Percentiles rank a stretch among this genome's conserved stretches.
Evolutionary conservation across 2,797 vertebrate species (phyloP).

Genomic region (Alfaro cultratus): DNA sequence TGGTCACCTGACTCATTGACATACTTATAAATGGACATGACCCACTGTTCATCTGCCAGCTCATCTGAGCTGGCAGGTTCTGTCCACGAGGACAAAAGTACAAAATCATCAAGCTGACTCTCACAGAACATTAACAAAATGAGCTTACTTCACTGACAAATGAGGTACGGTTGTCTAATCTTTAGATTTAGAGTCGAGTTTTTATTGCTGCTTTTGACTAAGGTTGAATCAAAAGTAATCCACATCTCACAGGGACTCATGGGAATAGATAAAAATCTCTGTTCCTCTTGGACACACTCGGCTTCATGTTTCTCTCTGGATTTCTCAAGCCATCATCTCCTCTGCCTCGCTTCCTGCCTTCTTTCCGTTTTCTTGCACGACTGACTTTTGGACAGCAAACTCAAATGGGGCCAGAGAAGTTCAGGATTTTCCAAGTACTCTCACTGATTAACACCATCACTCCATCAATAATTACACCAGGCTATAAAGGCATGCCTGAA

Average conservation of each 20-base stretch:
- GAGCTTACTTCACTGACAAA: constrained; percentile 18
- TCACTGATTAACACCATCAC: constrained; percentile 41
- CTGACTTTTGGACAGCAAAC: constrained; percentile 49
- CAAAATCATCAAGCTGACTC: constrained; percentile 18
- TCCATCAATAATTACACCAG: constrained; percentile 9
- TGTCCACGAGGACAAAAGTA: constrained; percentile 22
- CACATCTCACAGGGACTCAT: constrained; percentile 17
- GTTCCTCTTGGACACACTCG: constrained; percentile 51
- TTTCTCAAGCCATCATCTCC: constrained; percentile 19
- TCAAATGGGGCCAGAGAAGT: constrained; percentile 19
- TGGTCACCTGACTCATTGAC: constrained; percentile 1
- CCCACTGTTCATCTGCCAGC: constrained; percentile 13
- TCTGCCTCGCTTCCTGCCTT: constrained; percentile 38
- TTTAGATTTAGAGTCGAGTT: constrained; percentile 5
- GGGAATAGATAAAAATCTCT: constrained; percentile 50
- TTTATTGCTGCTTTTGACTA: constrained; percentile 14
- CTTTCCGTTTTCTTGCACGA: constrained; percentile 39
- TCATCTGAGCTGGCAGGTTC: neutral
- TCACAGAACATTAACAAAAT: constrained; percentile 38
- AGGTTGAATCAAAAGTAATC: constrained; percentile 38
- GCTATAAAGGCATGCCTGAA: neutral
- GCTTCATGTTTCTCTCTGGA: constrained; percentile 46
- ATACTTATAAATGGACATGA: neutral
- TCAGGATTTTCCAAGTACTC: constrained; percentile 10
- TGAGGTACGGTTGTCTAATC: constrained; percentile 3